Conservation (phyloP, 2,113 vertebrate genomes). For the Asarcornis scutulata region DNA sequence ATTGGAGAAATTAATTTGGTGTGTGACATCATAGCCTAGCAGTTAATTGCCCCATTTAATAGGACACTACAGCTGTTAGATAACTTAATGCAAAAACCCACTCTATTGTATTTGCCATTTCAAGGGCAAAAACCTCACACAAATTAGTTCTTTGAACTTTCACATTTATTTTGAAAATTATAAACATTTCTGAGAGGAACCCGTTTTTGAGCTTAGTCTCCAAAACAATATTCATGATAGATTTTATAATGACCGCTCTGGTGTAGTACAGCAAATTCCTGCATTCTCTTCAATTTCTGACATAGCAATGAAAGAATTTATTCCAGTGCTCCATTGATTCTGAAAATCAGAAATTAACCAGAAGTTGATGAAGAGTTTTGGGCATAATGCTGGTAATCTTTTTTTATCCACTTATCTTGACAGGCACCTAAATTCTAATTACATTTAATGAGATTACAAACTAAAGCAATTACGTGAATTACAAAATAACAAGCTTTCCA, state of each 20-base stretch:
- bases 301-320: background rate
- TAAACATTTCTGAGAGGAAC: background rate
- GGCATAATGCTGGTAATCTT: background rate
- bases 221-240: background rate
- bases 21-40: conserved; percentile 31
- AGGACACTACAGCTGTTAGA: background rate
- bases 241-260: background rate
- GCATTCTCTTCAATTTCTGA: background rate
- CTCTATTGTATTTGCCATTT: background rate
- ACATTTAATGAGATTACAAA: conserved; percentile 8
- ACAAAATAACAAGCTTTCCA: background rate
- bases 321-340: background rate
- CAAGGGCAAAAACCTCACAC: background rate
- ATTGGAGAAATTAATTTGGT: conserved; percentile 47
- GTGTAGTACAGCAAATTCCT: background rate
- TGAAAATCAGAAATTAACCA: conserved; percentile 7
- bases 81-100: background rate
- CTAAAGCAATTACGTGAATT: background rate
- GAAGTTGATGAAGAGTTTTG: conserved; percentile 2
- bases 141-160: background rate
- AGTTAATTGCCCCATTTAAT: conserved; percentile 31
- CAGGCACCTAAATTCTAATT: conserved; percentile 27
- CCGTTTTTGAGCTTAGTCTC: background rate
- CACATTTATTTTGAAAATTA: background rate
- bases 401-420: conserved; percentile 19